Conservation (phyloP, 2,113 vertebrate species). For the Gymnogyps californianus region DNA sequence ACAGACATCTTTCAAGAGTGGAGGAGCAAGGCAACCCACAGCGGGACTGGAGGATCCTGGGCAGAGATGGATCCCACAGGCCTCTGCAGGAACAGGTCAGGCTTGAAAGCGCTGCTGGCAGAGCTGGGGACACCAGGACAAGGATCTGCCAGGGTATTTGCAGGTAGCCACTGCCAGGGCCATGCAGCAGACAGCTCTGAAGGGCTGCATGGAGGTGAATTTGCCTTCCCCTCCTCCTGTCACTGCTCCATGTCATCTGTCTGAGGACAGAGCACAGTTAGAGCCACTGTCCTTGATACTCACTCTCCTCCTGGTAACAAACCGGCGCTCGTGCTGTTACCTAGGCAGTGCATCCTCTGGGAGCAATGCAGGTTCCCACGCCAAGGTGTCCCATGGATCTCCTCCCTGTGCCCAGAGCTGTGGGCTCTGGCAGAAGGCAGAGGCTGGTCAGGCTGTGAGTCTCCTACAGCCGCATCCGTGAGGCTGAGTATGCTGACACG, state of each 20-base stretch:
- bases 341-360: not conserved
- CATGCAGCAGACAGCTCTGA: not conserved
- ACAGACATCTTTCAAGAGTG: not conserved
- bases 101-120: not conserved
- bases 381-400: not conserved
- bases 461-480: not conserved
- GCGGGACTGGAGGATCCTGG: not conserved
- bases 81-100: not conserved
- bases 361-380: not conserved
- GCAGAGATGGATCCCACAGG: not conserved
- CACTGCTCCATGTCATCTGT: not conserved
- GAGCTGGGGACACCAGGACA: not conserved
- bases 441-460: not conserved
- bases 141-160: not conserved
- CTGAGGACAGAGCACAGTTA: not conserved
- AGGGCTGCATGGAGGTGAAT: slow-evolving; percentile 15
- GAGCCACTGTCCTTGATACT: not conserved
- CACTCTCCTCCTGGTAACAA: not conserved
- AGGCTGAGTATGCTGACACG: not conserved
- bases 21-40: not conserved
- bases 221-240: not conserved
- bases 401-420: not conserved
- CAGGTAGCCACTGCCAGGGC: not conserved
- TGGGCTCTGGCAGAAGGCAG: not conserved
- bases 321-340: not conserved